Evolutionary conservation across 2,888 invertebrate genomes (phyloP).

Genomic region (Acleris literana): DNA sequence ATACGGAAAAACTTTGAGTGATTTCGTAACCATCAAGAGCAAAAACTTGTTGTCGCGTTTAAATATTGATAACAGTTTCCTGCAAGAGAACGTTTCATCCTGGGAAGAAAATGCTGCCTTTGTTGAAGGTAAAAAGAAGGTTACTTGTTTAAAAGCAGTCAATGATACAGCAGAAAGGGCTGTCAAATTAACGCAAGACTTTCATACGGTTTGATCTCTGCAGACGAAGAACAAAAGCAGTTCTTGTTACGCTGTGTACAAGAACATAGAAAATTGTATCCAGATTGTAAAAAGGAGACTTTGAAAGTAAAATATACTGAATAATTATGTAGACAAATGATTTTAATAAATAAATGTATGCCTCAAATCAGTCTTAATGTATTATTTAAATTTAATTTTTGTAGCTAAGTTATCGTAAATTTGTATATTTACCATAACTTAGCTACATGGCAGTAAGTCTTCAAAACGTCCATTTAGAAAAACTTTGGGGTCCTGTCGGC

Average conservation of each 20-base stretch:
- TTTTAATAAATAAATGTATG: background rate
- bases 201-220: conserved; percentile 40
- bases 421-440: background rate
- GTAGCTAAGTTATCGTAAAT: background rate
- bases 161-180: conserved; percentile 40
- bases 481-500: conserved; percentile 31
- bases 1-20: background rate
- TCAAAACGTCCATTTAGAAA: conserved; percentile 7
- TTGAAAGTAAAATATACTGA: conserved; percentile 27
- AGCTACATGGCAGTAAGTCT: background rate
- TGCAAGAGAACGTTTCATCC: too few relatives aligned
- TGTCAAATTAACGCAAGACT: conserved; percentile 42
- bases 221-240: conserved; percentile 38
- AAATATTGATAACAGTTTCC: too few relatives aligned
- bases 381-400: background rate
- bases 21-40: too few relatives aligned
- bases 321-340: background rate
- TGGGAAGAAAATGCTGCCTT: too few relatives aligned
- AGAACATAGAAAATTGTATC: conserved; percentile 28
- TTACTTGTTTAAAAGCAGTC: conserved; percentile 24
- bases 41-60: too few relatives aligned
- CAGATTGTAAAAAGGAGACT: conserved; percentile 33
- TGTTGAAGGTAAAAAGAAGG: too few relatives aligned
- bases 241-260: conserved; percentile 39
- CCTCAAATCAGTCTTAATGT: conserved; percentile 4